Percentiles rank a stretch among this genome's conserved stretches.
These are phyloP conservation scores for Amazona guildingii DNA, from an alignment of 2,113 vertebrate genomes.

Conservation along the genomic window DNA sequence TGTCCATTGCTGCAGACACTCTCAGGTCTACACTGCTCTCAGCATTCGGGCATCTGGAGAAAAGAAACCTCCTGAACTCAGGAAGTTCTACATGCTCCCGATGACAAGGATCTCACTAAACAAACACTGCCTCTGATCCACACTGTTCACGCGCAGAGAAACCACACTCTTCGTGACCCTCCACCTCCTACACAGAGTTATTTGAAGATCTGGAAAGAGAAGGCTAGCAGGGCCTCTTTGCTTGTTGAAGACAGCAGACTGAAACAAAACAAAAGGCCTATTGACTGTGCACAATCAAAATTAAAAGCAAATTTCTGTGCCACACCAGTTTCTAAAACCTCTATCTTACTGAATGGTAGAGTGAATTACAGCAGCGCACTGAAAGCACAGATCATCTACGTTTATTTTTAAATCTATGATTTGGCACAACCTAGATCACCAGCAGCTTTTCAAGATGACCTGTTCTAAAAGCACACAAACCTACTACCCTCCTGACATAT, in stretches of 20 bases:
- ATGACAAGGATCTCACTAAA: background rate
- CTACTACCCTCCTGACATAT: conserved; percentile 39
- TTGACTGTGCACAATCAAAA: background rate
- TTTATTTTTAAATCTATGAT: conserved; percentile 21
- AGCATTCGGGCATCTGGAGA: background rate
- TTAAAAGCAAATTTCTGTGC: background rate
- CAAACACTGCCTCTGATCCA: background rate
- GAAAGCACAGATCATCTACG: background rate
- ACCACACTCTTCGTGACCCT: background rate
- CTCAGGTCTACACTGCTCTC: background rate
- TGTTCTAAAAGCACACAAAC: conserved; percentile 53
- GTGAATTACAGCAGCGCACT: background rate
- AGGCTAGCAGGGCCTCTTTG: background rate
- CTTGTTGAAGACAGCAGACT: background rate
- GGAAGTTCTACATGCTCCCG: background rate
- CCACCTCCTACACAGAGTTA: conserved; percentile 33
- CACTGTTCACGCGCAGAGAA: background rate
- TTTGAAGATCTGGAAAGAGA: background rate
- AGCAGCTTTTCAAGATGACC: conserved; percentile 14
- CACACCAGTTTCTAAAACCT: background rate
- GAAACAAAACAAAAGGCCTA: background rate
- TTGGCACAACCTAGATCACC: conserved; percentile 14
- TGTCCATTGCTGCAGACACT: background rate
- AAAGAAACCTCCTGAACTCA: background rate
- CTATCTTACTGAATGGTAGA: rapidly evolving